Percentiles rank a stretch among this genome's conserved stretches.
These are phyloP conservation scores for Sphinx pinastri DNA, from an alignment of 2,888 invertebrate species.

Conservation along the genomic window DNA sequence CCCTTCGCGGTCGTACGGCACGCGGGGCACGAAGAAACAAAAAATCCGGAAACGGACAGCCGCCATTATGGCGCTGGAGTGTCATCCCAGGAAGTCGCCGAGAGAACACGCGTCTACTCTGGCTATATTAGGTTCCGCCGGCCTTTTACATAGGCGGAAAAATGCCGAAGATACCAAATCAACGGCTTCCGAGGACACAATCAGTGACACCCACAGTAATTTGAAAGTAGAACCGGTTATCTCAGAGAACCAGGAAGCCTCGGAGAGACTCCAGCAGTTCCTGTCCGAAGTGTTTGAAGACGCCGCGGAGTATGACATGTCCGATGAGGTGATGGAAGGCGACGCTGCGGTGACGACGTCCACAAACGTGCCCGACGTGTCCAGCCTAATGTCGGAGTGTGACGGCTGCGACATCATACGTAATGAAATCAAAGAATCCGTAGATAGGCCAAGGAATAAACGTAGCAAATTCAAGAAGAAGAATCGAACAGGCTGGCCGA, in stretches of 20 bases:
- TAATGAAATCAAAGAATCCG: slow-evolving; percentile 63
- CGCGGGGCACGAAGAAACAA: slow-evolving; percentile 72
- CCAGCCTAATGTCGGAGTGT: slow-evolving; percentile 73
- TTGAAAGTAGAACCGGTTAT: slow-evolving; percentile 59
- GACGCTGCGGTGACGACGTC: slow-evolving; percentile 63
- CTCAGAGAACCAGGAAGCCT: slow-evolving; percentile 66
- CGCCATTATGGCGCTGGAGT: slow-evolving; percentile 66
- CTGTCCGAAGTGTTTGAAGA: slow-evolving; percentile 76
- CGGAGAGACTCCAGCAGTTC: slow-evolving; percentile 73
- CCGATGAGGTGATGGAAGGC: slow-evolving; percentile 70
- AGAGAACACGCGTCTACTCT: slow-evolving; percentile 94
- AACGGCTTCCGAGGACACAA: slow-evolving; percentile 75
- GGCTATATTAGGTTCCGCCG: slow-evolving; percentile 88
- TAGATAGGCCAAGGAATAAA: slow-evolving; percentile 55
- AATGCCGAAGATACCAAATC: slow-evolving; percentile 73
- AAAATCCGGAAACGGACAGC: slow-evolving; percentile 64
- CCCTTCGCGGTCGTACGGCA: slow-evolving; percentile 70
- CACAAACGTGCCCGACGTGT: slow-evolving; percentile 71
- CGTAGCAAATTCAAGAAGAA: slow-evolving; percentile 86
- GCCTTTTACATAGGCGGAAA: slow-evolving; percentile 83
- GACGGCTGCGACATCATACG: slow-evolving; percentile 73
- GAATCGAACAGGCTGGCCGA: slow-evolving; percentile 93
- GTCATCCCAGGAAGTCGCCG: slow-evolving; percentile 91
- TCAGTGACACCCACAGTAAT: slow-evolving; percentile 66
- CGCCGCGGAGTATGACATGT: slow-evolving; percentile 75